Evolutionary conservation across 2,888 invertebrate species (phyloP).

Genomic region (Drosophila flavopinicola): DNA sequence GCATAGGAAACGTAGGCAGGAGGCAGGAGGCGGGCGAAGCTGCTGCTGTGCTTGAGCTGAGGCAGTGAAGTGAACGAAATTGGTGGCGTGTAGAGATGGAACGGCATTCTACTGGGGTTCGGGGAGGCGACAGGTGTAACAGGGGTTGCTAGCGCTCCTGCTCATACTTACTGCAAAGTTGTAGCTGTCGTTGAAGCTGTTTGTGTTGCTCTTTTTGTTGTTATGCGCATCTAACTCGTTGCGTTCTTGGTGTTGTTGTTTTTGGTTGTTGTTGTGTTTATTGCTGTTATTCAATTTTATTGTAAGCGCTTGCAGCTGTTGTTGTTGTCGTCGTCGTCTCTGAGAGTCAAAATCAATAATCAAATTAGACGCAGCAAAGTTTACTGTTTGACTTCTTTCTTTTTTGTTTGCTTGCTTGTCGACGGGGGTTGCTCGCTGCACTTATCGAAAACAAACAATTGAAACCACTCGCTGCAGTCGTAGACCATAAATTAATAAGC

Average conservation of each 20-base stretch:
- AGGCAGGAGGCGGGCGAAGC: slow-evolving; percentile 4
- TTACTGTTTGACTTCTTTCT: background rate
- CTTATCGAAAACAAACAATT: slow-evolving; percentile 17
- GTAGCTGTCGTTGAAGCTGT: slow-evolving; percentile 23
- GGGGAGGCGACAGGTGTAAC: slow-evolving; percentile 54
- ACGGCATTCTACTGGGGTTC: slow-evolving; percentile 36
- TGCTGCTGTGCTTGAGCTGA: slow-evolving; percentile 61
- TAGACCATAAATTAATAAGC: slow-evolving; percentile 39
- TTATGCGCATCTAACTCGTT: slow-evolving; percentile 32
- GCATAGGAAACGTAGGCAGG: slow-evolving; percentile 59
- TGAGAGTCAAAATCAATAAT: slow-evolving; percentile 50
- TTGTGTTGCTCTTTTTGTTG: slow-evolving; percentile 35
- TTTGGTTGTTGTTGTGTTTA: slow-evolving; percentile 30
- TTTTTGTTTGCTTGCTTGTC: slow-evolving; percentile 14
- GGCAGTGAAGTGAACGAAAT: slow-evolving; percentile 71
- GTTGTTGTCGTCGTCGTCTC: slow-evolving; percentile 19
- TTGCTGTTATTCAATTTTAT: slow-evolving; percentile 50
- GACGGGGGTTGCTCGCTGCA: slow-evolving; percentile 11
- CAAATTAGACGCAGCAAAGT: slow-evolving; percentile 23
- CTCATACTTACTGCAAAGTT: slow-evolving; percentile 77
- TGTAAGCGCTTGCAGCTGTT: slow-evolving; percentile 36
- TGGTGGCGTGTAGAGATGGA: slow-evolving; percentile 52
- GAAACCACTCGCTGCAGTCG: slow-evolving; percentile 38
- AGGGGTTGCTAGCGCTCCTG: slow-evolving; percentile 36
- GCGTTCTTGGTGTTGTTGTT: slow-evolving; percentile 38